A percentile compares a stretch with the other conserved stretches of the same genome.
Evolutionary conservation across 2,888 invertebrate genomes (phyloP).

Genomic region (Micoletzkya japonica): DNA sequence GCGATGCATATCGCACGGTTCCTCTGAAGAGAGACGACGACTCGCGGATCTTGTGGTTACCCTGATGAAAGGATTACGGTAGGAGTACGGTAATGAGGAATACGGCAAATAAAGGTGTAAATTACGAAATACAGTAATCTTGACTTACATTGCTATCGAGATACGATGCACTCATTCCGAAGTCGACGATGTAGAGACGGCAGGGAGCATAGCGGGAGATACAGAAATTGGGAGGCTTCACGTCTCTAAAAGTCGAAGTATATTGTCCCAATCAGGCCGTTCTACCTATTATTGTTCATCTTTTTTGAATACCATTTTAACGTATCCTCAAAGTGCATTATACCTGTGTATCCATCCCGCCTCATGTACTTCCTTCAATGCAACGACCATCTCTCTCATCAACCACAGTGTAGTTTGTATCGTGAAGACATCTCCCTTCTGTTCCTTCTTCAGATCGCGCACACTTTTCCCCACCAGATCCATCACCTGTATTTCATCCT

Average conservation of each 20-base stretch:
- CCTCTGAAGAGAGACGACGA: conserved; percentile 39
- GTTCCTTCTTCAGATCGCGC: conserved; percentile 40
- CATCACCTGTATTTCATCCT: conserved; percentile 34
- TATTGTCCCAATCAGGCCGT: background rate
- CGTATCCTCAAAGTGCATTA: background rate
- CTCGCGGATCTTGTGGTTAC: conserved; percentile 29
- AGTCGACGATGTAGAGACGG: conserved; percentile 40
- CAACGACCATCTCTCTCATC: conserved; percentile 38
- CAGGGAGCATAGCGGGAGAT: conserved; percentile 35
- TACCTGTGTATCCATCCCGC: conserved; percentile 48
- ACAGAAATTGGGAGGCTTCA: conserved; percentile 54
- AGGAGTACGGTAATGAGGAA: no score
- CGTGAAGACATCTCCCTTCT: conserved; percentile 37
- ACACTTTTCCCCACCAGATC: conserved; percentile 48
- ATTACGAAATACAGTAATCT: no score
- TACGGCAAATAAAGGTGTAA: no score
- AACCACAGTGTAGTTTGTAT: conserved; percentile 44
- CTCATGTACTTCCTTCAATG: conserved; percentile 40
- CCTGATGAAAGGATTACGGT: no score
- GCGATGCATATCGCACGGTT: conserved; percentile 48
- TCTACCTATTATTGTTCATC: background rate
- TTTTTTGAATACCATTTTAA: background rate
- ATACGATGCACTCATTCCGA: conserved; percentile 37
- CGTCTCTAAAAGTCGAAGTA: conserved; percentile 31
- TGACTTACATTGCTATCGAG: conserved; percentile 6